Evolutionary conservation across 2,113 vertebrate genomes (phyloP), one percentile per base, ranked within the genome.

Genomic region (Ursus arctos): DNA sequence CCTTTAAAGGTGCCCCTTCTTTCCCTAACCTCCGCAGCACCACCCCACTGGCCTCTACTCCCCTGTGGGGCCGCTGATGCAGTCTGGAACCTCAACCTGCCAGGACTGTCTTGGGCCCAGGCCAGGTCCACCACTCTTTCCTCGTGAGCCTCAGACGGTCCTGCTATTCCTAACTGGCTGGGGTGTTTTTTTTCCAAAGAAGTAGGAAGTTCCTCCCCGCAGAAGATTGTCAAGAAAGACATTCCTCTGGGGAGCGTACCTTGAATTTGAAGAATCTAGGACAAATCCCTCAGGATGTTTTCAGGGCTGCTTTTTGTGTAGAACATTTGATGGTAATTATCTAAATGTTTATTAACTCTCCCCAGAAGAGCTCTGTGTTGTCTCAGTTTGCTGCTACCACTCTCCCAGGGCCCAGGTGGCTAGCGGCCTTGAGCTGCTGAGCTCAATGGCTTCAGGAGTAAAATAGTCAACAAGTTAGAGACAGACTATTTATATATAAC

Each of bases 261-360:
- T 80, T 95, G 69, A 28, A 79, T 65, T 53, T 84, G n/a, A 95
- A 80, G 71, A 72, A 57, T 93, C 40, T 51, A 47, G 77, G 18
- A 24, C 53, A 59, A 72, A 84, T 91, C 82, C 28, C 43, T 81
- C 28, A 53, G 67, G 67, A 82, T 90, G 24, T 76, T 79, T 53
- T 53, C 63, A 43, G 88, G 53, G 71, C 74, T 94, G 61, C 33
- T 83, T 63, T 81, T 94, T 55, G 36, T 79, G 59, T 59, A 77
- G 40, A 83, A 61, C 51, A 88, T 84, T 51, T 63, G 65, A 57
- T 79, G 33, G 61, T 83, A 47, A 31, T 94, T 92, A 53, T 47
- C 55, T 71, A 57, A 94, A 69, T 15, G 36, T 72, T 67, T 71
- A 31, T 85, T 76, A 90, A 43, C 28, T 36, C 82, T 77, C 47